A percentile compares a stretch with the other conserved stretches of the same genome.
Conservation (phyloP, 1,140 invertebrate genomes). For the Trinorchestia longiramus region DNA sequence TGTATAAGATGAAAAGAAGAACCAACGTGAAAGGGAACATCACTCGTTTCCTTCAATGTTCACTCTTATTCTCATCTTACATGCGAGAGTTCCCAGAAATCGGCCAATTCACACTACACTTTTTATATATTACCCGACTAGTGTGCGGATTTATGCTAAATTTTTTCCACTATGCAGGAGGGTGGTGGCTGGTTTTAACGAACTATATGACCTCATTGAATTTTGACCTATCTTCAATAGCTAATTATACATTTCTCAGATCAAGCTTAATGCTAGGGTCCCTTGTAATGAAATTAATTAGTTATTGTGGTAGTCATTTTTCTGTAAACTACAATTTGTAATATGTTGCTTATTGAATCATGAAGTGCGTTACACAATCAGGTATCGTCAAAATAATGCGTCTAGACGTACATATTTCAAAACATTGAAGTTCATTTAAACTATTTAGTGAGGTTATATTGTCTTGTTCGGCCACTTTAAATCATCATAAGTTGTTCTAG, state of each 20-base stretch:
- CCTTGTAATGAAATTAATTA: too few species aligned
- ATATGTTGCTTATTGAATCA: not conserved
- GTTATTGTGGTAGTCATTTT: too few species aligned
- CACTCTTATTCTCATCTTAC: slow-evolving; percentile 44
- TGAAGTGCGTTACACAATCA: not conserved
- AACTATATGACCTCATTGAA: not conserved
- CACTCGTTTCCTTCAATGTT: not conserved
- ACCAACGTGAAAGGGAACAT: too few species aligned
- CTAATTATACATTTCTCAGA: not conserved
- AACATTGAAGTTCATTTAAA: not conserved
- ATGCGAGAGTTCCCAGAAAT: slow-evolving; percentile 55
- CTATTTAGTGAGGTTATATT: not conserved
- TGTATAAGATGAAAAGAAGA: not conserved
- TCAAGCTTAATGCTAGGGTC: too few species aligned
- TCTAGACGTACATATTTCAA: too few species aligned
- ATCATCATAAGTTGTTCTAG: not conserved
- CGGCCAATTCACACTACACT: slow-evolving; percentile 57
- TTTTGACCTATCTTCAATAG: not conserved
- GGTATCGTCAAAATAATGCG: not conserved
- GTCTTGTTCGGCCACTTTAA: not conserved
- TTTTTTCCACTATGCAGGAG: too few species aligned
- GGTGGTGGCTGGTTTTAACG: not conserved
- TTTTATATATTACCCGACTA: slow-evolving; percentile 59
- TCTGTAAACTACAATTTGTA: too few species aligned
- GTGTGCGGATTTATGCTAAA: too few species aligned